Percentiles rank a stretch among this genome's conserved stretches.
phyloP scores from a whole-genome alignment of 1,140 invertebrate species.

The Platyura marginata region DNA sequence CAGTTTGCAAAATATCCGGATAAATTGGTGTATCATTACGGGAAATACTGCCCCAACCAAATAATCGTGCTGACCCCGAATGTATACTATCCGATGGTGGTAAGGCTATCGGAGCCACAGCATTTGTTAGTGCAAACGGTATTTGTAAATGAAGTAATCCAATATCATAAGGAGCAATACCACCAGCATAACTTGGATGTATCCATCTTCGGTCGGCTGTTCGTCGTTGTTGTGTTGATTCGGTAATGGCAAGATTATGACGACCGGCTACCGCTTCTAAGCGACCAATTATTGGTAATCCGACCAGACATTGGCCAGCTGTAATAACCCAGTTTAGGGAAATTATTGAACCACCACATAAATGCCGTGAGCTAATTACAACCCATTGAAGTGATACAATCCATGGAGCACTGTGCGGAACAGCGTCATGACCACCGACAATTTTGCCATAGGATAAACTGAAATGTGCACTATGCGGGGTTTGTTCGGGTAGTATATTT shows the following conservation, averaged over 20 bases:
- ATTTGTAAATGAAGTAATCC: constrained; percentile 28
- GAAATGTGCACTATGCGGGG: neutral
- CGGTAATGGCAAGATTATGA: neutral
- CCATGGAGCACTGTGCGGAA: constrained; percentile 16
- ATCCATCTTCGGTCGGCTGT: constrained; percentile 13
- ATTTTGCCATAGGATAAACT: constrained; percentile 4
- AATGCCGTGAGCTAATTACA: constrained; percentile 13
- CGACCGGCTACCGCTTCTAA: neutral
- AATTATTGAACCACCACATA: constrained; percentile 34
- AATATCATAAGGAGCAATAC: constrained; percentile 30
- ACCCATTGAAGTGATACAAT: constrained; percentile 18
- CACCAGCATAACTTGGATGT: constrained; percentile 16
- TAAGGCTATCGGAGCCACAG: constrained; percentile 22
- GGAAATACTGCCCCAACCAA: constrained; percentile 27
- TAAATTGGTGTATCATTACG: constrained; percentile 16
- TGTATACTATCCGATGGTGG: constrained; percentile 24
- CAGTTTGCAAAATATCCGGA: constrained; percentile 11
- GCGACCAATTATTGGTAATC: neutral
- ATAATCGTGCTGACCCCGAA: constrained; percentile 23
- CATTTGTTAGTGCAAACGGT: constrained; percentile 25
- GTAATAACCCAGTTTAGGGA: constrained; percentile 30
- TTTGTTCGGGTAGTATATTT: neutral
- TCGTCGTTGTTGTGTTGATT: constrained; percentile 12
- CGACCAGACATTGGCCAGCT: neutral
- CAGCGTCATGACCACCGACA: constrained; percentile 16